A percentile compares a stretch with the other conserved stretches of the same genome.
Conservation (phyloP, 2,797 vertebrate genomes). For the Vultur gryphus region DNA sequence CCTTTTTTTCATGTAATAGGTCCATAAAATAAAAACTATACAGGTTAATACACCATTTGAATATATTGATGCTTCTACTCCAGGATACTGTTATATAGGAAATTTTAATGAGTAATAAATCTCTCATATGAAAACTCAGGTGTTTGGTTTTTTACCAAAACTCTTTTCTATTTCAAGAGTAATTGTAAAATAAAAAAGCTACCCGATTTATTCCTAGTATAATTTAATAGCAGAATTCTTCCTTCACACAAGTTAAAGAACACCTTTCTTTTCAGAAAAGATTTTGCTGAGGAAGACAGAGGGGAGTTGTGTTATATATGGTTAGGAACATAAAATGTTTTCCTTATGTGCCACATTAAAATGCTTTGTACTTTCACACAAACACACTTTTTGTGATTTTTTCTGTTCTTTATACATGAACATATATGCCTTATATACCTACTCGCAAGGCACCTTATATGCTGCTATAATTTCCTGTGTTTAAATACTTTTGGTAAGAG, state of each 20-base stretch:
- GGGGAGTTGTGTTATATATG: rapidly evolving
- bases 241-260: background rate
- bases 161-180: background rate
- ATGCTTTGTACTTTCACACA: background rate
- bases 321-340: background rate
- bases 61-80: background rate
- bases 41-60: background rate
- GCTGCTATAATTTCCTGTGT: background rate
- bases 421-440: background rate
- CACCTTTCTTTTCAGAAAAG: background rate
- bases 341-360: background rate
- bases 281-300: background rate
- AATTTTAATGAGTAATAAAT: background rate
- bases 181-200: background rate
- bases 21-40: background rate
- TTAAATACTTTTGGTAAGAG: background rate
- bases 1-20: background rate
- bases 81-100: background rate
- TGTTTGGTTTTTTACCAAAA: background rate
- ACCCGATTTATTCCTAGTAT: background rate
- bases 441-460: background rate
- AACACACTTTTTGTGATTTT: background rate
- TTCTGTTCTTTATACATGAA: background rate
- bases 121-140: background rate
- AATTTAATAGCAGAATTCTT: background rate